A percentile compares a stretch with the other conserved stretches of the same genome.
Conservation (phyloP, 2,888 invertebrate species). For the Phoenoteleia sp. region DNA sequence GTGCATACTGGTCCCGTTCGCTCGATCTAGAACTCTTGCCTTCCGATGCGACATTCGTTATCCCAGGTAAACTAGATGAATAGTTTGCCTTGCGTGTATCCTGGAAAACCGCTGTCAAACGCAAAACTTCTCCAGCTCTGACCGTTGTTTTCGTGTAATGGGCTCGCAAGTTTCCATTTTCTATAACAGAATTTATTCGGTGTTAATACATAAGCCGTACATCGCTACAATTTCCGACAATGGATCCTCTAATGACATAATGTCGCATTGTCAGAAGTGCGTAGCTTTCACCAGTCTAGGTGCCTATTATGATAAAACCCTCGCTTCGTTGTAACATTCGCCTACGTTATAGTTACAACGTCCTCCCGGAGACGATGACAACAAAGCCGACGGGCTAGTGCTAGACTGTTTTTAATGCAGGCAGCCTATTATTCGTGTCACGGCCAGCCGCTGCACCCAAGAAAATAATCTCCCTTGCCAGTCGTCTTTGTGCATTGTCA, state of each 20-base stretch:
- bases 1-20: no score
- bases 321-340: slow-evolving; percentile 69
- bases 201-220: neutral
- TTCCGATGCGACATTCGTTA: slow-evolving; percentile 80
- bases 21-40: slow-evolving; percentile 84
- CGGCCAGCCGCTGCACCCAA: slow-evolving; percentile 83
- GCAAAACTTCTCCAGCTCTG: slow-evolving; percentile 87
- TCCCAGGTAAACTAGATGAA: slow-evolving; percentile 81
- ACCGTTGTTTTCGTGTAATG: slow-evolving; percentile 87
- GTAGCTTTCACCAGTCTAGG: slow-evolving; percentile 79
- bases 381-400: slow-evolving; percentile 69
- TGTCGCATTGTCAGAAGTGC: slow-evolving; percentile 75
- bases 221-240: neutral
- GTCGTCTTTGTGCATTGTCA: slow-evolving; percentile 69
- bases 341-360: slow-evolving; percentile 77
- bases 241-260: slow-evolving; percentile 77
- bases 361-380: slow-evolving; percentile 74
- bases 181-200: slow-evolving; percentile 75
- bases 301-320: slow-evolving; percentile 78
- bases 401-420: slow-evolving; percentile 74
- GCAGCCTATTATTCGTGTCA: slow-evolving; percentile 83
- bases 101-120: slow-evolving; percentile 88
- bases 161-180: slow-evolving; percentile 84
- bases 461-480: slow-evolving; percentile 70
- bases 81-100: slow-evolving; percentile 85